phyloP scores from a whole-genome alignment of 2,113 vertebrate species.

The Rhinichthys klamathensis region DNA sequence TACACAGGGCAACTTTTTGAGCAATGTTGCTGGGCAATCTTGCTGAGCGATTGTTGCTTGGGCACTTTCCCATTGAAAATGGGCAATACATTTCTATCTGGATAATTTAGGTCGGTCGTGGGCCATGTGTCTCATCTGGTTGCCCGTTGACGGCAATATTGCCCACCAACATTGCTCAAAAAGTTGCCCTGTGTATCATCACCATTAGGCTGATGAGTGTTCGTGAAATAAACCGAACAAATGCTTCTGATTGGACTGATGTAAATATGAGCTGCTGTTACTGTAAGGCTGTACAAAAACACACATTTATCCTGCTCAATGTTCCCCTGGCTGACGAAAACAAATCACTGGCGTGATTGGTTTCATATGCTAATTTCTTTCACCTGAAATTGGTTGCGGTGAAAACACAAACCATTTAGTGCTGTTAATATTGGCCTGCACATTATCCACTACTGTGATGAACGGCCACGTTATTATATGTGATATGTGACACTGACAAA shows the following conservation, averaged over 20 bases:
- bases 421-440: neutral
- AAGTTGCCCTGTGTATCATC: too few relatives aligned
- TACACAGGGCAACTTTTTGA: too few relatives aligned
- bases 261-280: neutral
- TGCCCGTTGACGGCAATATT: too few relatives aligned
- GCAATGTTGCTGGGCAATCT: too few relatives aligned
- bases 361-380: slow-evolving; percentile 36
- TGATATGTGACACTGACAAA: slow-evolving; percentile 11
- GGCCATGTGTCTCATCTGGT: too few relatives aligned
- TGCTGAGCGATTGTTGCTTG: too few relatives aligned
- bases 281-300: neutral
- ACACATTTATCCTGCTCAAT: neutral
- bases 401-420: slow-evolving; percentile 17
- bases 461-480: neutral
- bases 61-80: too few relatives aligned
- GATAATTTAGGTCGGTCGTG: too few relatives aligned
- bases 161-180: too few relatives aligned
- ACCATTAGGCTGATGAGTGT: neutral
- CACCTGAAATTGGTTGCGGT: slow-evolving; percentile 2
- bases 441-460: slow-evolving; percentile 4
- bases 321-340: neutral
- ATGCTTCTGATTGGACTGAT: neutral
- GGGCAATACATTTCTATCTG: too few relatives aligned
- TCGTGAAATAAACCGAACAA: neutral
- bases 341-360: slow-evolving; percentile 13